Evolutionary conservation across 2,113 vertebrate genomes (phyloP).

Genomic region (Colius striatus): DNA sequence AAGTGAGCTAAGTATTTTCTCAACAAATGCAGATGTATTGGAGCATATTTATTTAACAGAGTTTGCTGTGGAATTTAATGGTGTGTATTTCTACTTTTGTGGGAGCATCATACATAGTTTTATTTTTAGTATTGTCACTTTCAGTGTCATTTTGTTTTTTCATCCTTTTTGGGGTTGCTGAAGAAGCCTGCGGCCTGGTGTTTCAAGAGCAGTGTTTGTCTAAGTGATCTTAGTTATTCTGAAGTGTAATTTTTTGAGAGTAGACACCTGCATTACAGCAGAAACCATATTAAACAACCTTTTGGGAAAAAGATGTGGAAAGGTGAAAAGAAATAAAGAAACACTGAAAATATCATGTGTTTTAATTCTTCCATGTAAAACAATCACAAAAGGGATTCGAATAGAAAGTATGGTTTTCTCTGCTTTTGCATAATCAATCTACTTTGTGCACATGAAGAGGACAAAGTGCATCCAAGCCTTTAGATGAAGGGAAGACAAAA

Average conservation of each 20-base stretch:
- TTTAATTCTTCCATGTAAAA: background rate
- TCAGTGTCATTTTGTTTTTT: background rate
- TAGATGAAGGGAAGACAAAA: background rate
- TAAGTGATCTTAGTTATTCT: background rate
- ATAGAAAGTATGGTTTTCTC: background rate
- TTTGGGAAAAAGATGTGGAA: background rate
- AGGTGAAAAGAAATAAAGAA: background rate
- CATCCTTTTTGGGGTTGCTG: background rate
- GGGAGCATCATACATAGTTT: background rate
- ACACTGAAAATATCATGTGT: background rate
- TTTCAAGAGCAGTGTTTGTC: background rate
- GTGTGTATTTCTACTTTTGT: background rate
- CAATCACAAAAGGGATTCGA: background rate
- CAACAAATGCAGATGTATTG: conserved; percentile 12
- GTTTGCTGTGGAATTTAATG: background rate
- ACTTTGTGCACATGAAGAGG: background rate
- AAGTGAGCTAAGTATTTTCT: conserved; percentile 46
- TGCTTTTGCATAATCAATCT: background rate
- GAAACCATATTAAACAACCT: background rate
- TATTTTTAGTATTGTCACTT: background rate
- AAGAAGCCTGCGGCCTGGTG: background rate
- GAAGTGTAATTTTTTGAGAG: background rate
- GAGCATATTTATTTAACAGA: background rate
- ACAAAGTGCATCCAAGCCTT: background rate
- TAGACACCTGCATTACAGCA: background rate